phyloP scores from a whole-genome alignment of 30 jellyfish, hydroid and myxozoan genomes.

The Turritopsis dohrnii region DNA sequence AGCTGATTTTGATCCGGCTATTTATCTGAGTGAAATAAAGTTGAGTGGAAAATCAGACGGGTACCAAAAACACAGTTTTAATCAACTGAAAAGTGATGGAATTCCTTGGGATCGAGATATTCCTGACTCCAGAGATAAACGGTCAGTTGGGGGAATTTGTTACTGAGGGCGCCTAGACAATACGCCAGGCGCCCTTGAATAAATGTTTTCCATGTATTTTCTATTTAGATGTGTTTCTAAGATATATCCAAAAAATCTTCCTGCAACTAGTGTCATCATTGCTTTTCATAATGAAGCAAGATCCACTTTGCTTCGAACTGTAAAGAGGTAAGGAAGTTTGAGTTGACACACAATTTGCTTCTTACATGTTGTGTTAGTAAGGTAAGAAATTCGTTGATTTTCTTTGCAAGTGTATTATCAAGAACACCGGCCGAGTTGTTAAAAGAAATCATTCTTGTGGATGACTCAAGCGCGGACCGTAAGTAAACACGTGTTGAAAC shows the following conservation, averaged over 20 bases:
- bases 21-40: conserved; percentile 9
- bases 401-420: conserved; percentile 43
- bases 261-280: conserved; percentile 48
- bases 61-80: conserved; percentile 46
- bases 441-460: conserved; percentile 75
- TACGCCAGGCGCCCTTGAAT: background rate
- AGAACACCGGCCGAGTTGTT: conserved; percentile 57
- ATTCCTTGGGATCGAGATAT: conserved; percentile 49
- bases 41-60: conserved; percentile 40
- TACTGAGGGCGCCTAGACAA: background rate
- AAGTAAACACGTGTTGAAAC: no score
- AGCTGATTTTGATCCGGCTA: background rate
- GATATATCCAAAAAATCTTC: conserved; percentile 26
- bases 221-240: conserved; percentile 42
- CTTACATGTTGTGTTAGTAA: background rate
- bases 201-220: background rate
- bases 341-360: background rate
- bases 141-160: conserved; percentile 22
- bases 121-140: conserved; percentile 55
- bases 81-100: conserved; percentile 62
- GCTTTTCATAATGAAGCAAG: conserved; percentile 89
- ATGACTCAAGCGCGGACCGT: conserved; percentile 76
- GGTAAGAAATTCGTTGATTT: no score
- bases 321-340: conserved; percentile 45
- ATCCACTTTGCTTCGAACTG: conserved; percentile 73